Base-by-base conservation (phyloP, 35 echinoderm and acorn worm species). In the Nesometra sesokonis region DNA sequence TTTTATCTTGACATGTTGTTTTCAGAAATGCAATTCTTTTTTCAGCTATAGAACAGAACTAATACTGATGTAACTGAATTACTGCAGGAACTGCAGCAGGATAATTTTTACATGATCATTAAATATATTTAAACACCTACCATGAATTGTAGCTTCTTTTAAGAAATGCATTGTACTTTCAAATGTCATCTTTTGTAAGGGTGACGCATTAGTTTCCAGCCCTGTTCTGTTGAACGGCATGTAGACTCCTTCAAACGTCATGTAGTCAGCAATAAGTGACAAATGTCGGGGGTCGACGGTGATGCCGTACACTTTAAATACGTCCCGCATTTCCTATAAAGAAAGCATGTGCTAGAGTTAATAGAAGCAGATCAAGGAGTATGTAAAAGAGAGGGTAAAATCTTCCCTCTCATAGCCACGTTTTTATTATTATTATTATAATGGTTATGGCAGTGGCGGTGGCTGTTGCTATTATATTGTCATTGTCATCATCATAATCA, bases 151-250 rank as follows among this genome's bases (percentile, higher is more conserved):
- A 23, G 96, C 96, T 57, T 99, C 85, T 86, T 90, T 89, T 19
- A 99, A 52, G 32, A 91, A 94, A 27, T 77, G 82, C 93, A 99
- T 92, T 31, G 89, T 85, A 17, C 92, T 93, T 86, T 99, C 96
- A 94, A 99, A 99, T 0, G 80, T 94, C 96, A 97, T 99, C 82
- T 94, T 99, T 79, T 99, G 96, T 34, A 99, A 34, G 13, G 93
- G 93, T 33, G 96, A 99, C 7, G 96, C 87, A 77, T 99, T 99
- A 29, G 92, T 86, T 57, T 94, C 92, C 35, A 99, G 78, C 27
- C 96, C 92, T 17, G 85, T 88, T 27, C 96, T 91, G 35, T 90
- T 99, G 82, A 99, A 99, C 19, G 96, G 92, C 38, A 85, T 94
- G 86, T 99, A 99, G 57, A 76, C 31, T 46, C 96, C 96, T 43